Evolutionary conservation across 2,888 invertebrate species (phyloP).

Genomic region (Furcula furcula): DNA sequence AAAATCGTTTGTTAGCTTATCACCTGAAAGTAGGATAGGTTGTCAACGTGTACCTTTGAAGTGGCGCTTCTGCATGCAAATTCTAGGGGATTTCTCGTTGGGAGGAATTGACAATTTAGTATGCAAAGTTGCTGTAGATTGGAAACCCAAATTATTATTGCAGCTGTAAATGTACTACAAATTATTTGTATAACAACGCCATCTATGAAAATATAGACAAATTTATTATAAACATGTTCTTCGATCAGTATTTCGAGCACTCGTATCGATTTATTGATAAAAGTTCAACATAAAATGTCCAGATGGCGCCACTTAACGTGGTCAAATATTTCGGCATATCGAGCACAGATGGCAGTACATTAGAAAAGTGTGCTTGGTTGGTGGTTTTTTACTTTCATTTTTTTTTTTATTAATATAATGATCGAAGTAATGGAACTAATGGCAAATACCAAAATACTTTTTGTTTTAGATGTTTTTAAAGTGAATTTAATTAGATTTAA

Average conservation of each 20-base stretch:
- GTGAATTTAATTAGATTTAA: no score
- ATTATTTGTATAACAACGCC: slow-evolving; percentile 5
- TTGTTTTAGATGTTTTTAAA: no score
- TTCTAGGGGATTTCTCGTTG: slow-evolving; percentile 44
- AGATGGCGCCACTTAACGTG: no score
- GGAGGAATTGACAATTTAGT: slow-evolving; percentile 60
- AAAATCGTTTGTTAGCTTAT: neutral
- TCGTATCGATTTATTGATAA: neutral
- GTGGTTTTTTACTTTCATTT: no score
- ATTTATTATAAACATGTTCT: neutral
- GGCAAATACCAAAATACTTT: no score
- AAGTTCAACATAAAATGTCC: neutral
- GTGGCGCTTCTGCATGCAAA: slow-evolving; percentile 81
- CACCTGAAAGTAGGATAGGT: slow-evolving; percentile 53
- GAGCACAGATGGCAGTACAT: no score
- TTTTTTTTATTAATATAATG: no score
- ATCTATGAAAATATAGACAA: neutral
- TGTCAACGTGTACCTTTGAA: slow-evolving; percentile 75
- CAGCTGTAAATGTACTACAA: slow-evolving; percentile 6
- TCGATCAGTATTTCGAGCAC: neutral
- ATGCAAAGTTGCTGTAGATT: slow-evolving; percentile 31
- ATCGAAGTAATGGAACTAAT: no score
- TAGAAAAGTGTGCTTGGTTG: no score
- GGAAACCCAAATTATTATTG: slow-evolving; percentile 11
- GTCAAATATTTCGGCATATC: no score